These are phyloP conservation scores for Trissolcus japonicus DNA, from an alignment of 2,888 invertebrate species.

Conservation along the genomic window DNA sequence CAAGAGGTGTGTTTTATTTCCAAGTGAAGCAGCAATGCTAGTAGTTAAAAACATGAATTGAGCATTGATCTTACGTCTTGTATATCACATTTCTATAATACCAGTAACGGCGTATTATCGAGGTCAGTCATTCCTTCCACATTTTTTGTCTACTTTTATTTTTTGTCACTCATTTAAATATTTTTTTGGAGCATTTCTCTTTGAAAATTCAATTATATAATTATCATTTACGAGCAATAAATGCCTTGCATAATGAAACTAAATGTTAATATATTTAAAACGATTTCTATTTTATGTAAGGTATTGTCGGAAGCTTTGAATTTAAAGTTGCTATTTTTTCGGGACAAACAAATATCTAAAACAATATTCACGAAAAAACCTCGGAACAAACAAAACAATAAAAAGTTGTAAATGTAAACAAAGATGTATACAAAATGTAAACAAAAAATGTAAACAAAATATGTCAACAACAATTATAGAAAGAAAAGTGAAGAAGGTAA, in stretches of 20 bases:
- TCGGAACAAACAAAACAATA: no score
- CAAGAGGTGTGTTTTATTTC: no score
- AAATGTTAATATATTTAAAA: conserved; percentile 11
- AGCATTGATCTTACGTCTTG: neutral
- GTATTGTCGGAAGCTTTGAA: neutral
- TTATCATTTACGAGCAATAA: neutral
- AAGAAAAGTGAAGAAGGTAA: no score
- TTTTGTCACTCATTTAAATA: neutral
- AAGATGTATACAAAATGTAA: no score
- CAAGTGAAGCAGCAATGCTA: neutral
- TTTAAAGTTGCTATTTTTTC: no score
- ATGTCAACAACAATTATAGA: no score
- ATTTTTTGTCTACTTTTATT: neutral
- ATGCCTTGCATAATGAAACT: neutral
- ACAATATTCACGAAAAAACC: no score
- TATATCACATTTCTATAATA: neutral
- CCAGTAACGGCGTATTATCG: neutral
- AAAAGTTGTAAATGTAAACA: no score
- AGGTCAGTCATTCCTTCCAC: neutral
- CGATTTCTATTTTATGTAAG: neutral
- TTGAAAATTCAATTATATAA: neutral
- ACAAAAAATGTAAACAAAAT: no score
- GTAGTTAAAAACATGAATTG: neutral
- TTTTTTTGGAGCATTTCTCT: neutral
- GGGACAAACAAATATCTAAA: no score